Evolutionary conservation across 2,797 vertebrate genomes (phyloP), one percentile per base, ranked within the genome.

Genomic region (Notoglanidium macrostoma): DNA sequence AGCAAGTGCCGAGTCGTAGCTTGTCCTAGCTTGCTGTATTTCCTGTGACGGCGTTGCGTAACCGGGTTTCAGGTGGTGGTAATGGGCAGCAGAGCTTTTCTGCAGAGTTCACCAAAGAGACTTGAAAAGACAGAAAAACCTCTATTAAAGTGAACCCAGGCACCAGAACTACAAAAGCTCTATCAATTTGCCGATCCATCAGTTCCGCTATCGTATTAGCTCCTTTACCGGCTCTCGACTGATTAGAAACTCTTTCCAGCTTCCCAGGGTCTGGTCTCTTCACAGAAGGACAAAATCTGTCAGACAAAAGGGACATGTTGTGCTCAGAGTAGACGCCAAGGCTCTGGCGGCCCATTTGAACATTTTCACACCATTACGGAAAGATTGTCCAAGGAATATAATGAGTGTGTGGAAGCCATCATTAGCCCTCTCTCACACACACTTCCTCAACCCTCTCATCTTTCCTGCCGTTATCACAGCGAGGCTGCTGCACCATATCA

Each of bases 281-380:
- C 55, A 80, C 23, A 79, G 77, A 79, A 76, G 5, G 17, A 61
- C 35, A 61, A 80, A 59, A 32, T 40, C 55, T 21, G 5, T 11
- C 51, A 59, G 54, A 79, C 54, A 59, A 79, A 35, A 79, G 9
- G n/a, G 32, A 40, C 6, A 5, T 40, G 77, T 40, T 79, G 54
- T 59, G 54, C 51, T 79, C 54, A 14, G 29, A 23, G 54, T 59
- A 54, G 76, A 79, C 17, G 57, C 23, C 23, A 17, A 44, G 83
- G 54, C 76, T 77, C 89, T 84, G 88, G 87, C 78, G 55, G 85
- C 83, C 88, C 86, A 90, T 91, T 92, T 91, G 88, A 92, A 92
- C 88, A 90, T 88, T 92, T 92, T 93, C 93, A 90, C 85, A 91
- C 91, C 91, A 92, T 92, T 92, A 86, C 74, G 76, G 26, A 57